Evolutionary conservation across 1,140 invertebrate genomes (phyloP), one percentile per base, ranked within the genome.

Genomic region (Lasioglossum baleicum): DNA sequence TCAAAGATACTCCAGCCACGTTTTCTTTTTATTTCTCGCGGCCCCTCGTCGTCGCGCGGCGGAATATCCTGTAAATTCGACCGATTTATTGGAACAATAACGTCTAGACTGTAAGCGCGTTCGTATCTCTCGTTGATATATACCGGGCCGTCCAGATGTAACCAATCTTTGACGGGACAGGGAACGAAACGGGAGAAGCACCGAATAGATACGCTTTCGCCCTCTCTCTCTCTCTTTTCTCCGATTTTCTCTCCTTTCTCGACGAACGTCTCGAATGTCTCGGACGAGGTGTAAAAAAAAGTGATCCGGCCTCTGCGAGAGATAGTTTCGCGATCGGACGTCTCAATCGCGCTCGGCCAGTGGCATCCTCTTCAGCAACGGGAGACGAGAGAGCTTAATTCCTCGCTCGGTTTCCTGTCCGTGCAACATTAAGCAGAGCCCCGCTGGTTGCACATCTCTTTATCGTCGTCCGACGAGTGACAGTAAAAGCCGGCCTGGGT

Each of bases 61-160:
- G 53, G 17, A 26, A 44, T 44, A 48, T 63, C 67, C 31, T 61
- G 56, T 87, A 82, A 85, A 85, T 44, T 66, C 72, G n/a, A 7
- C 51, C 75, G 80, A 87, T 85, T 87, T 87, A 87, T 87, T 80
- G 72, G 70, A 77, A 83, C 72, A 83, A 80, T 75, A 75, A 75
- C 26, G n/a, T 67, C 26, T 67, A 75, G n/a, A 61, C n/a, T 26
- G 42, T n/a, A n/a, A 13, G 20, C 40, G 15, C 15, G 77, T 58
- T 65, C 61, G 51, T 58, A 79, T 73, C 58, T 72, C n/a, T 65
- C 58, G 10, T 20, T 51, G 53, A 74, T 17, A 10, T 60, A 66
- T 56, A 44, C 48, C 51, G 6, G 20, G 10, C n/a, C 35, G 11
- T 56, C 51, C 71, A 80, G 77, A 67, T 67, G 77, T 26, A n/a